phyloP scores from a whole-genome alignment of 1,140 invertebrate genomes.

The Ips typographus region DNA sequence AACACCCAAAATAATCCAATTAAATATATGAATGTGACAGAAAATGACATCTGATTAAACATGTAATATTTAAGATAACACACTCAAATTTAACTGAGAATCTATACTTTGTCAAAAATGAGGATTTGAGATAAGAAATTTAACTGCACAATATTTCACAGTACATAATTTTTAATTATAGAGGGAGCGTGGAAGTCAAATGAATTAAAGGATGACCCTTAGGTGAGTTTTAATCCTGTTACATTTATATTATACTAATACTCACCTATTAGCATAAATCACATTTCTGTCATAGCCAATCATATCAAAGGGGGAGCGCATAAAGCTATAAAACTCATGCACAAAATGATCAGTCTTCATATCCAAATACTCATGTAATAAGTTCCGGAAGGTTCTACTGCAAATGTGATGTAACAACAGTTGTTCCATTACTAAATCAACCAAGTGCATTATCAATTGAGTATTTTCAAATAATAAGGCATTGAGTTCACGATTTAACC shows the following conservation, averaged over 20 bases:
- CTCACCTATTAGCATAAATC: conserved; percentile 47
- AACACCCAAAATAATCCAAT: no score
- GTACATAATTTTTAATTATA: no score
- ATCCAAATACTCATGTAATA: conserved; percentile 61
- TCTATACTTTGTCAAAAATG: no score
- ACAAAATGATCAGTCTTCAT: conserved; percentile 77
- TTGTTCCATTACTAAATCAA: conserved; percentile 69
- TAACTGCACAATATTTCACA: no score
- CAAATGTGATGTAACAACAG: conserved; percentile 70
- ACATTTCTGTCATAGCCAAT: conserved; percentile 67
- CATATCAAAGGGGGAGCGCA: conserved; percentile 82
- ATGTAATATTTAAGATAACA: no score
- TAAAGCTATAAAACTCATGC: conserved; percentile 87
- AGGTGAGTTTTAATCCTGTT: no score
- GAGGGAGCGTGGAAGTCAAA: no score
- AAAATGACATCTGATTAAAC: no score
- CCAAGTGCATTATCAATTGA: conserved; percentile 64
- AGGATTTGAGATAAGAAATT: no score
- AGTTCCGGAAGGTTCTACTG: conserved; percentile 69
- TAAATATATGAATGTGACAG: no score
- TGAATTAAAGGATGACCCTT: no score
- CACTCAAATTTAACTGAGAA: no score
- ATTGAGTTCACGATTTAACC: conserved; percentile 84
- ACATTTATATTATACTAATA: neutral
- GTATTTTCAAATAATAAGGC: conserved; percentile 64